Evolutionary conservation across 2,797 vertebrate genomes (phyloP), one percentile per base, ranked within the genome.

Genomic region (Enteromius unitaeniatus): DNA sequence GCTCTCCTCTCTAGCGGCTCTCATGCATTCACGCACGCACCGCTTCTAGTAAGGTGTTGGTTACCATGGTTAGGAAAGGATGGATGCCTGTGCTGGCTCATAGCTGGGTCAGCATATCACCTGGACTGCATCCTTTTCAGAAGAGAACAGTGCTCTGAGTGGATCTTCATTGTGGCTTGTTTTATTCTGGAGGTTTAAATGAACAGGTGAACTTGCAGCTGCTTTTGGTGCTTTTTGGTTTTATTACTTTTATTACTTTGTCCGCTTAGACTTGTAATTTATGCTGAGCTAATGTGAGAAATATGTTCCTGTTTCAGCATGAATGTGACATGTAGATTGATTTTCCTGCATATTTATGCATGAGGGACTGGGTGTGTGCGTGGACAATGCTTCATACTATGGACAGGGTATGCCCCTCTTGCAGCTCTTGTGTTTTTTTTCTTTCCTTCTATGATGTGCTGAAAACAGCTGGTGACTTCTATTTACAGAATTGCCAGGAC

Each of bases 41-140:
- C 34, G 92, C 89, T 84, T 91, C 84, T 92, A 88, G 90, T 87
- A 90, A 92, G 92, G 89, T 92, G 92, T 92, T 92, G 90, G 93
- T 95, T 94, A 93, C 93, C 93, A 94, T 95, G 93, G 94, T 90
- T 93, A 93, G 92, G 88, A 89, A 89, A 92, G 90, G 91, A 91
- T 84, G 40, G 90, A 92, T 91, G 88, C 83, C 87, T 28, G 60
- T 89, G 90, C 91, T 87, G 90, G 89, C 91, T 93, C 86, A 90
- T 80, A 87, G 89, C 88, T 93, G 92, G 91, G 90, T 92, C 89
- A 92, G 91, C 88, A 86, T 88, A 88, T 93, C 88, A 89, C 14
- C 84, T 37, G 87, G 88, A 90, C 86, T 91, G 85, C 91, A 89
- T 65, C 88, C 88, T 88, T 89, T 67, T 58, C 68, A 55, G n/a